Percentiles rank a stretch among this genome's conserved stretches.
Evolutionary conservation across 2,113 vertebrate species (phyloP).

Genomic region (Donacobius atricapilla): DNA sequence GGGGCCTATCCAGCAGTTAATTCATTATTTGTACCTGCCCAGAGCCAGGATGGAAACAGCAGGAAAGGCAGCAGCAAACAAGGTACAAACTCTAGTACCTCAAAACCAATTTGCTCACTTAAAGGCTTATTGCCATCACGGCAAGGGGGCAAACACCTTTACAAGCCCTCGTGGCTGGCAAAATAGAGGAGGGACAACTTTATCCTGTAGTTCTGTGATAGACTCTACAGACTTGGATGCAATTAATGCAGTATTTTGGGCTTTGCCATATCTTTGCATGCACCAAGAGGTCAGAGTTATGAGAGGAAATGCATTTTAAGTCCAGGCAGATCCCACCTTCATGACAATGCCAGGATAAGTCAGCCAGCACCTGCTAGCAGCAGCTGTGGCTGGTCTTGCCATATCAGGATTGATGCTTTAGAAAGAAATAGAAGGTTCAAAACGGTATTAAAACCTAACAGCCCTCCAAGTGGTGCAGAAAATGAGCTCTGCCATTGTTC

Average conservation of each 20-base stretch:
- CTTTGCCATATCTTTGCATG: not conserved
- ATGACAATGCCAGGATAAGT: not conserved
- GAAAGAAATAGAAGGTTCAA: not conserved
- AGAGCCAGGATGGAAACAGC: conserved; percentile 17
- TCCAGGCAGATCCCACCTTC: too few relatives aligned
- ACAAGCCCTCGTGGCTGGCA: fast-evolving
- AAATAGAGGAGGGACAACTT: not conserved
- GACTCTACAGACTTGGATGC: not conserved
- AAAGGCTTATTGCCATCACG: not conserved
- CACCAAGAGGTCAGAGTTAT: not conserved
- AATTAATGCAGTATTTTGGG: not conserved
- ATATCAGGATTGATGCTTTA: not conserved
- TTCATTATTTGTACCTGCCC: conserved; percentile 53
- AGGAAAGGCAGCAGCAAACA: conserved; percentile 1
- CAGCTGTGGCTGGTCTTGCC: not conserved
- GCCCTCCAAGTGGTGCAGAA: fast-evolving
- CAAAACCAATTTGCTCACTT: conserved; percentile 24
- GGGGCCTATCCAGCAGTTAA: conserved; percentile 48
- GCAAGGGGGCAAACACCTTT: conserved; percentile 6
- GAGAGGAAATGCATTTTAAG: not conserved
- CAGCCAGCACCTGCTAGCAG: not conserved
- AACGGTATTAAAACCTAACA: not conserved
- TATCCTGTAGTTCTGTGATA: not conserved
- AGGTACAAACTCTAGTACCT: not conserved
- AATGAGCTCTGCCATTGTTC: not conserved